Evolutionary conservation across 2,888 invertebrate species (phyloP), one percentile per base, ranked within the genome.

Genomic region (Temnothorax unifasciatus): DNA sequence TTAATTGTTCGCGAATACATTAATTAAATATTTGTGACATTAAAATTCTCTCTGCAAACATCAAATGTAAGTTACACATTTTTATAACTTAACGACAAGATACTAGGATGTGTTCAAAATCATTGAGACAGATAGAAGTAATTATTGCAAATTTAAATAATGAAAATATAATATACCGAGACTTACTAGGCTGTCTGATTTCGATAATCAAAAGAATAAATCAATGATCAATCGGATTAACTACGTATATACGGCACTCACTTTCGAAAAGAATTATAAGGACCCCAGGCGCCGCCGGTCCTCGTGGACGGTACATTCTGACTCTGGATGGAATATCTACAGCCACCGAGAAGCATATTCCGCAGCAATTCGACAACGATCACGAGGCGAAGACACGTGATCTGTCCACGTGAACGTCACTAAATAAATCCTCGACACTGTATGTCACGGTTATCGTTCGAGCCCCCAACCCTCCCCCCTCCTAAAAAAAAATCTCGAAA

Each of bases 271-370:
- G 94, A 94, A 83, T 93, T 94, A 84, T 90, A 93, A 68, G 92
- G 88, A 86, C 94, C 92, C 94, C 94, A 94, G 54, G 92, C 90
- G 63, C 91, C 92, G 76, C 91, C 92, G 76, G 86, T 93, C 93
- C 44, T 91, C 29, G 94, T 93, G 57, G 93, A 89, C 79, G 93
- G 92, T 75, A 88, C 92, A 81, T 91, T 93, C 77, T 92, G 92
- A 85, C 89, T 91, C 83, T 92, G 91, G 85, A 87, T 90, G 81
- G 91, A 91, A 85, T 92, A 93, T 90, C 92, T 92, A 84, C 92
- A 93, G 73, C 92, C 91, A 76, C 92, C 92, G 83, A 94, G 92
- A 89, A 94, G 93, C 94, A 94, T 94, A 94, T 94, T 85, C 91
- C 91, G 87, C 79, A 68, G 82, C 85, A 83, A 86, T 90, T 85